Evolutionary conservation across 2,113 vertebrate genomes (phyloP), one percentile per base, ranked within the genome.

Genomic region (Vicugna pacos): DNA sequence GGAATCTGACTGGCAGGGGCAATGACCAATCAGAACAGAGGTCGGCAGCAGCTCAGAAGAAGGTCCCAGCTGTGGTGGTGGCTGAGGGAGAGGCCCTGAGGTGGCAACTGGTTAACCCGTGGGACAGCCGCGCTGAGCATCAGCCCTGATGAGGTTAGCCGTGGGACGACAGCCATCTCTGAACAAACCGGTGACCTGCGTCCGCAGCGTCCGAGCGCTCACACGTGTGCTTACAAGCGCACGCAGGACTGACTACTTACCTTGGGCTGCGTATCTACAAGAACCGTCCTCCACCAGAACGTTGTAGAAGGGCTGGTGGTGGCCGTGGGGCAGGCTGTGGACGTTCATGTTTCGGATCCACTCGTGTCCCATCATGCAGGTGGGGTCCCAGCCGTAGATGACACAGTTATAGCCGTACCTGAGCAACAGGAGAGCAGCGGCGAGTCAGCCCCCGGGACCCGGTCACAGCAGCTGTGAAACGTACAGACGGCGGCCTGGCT

Each of bases 331-430:
- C 91, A 99, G 98, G 98, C 99, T 99, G 97, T 99, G 99, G 89
- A 99, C 99, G 1, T 99, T 99, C 99, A 99, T 99, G 26, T 99
- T 99, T 54, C 99, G 99, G 97, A 99, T 99, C 99, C 99, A 99
- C 82, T 99, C 99, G 7, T 99, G 99, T 4, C 99, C 99, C 99
- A 99, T 99, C 98, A 99, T 99, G 98, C 99, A 99, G 97, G 99
- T 99, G 0, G 99, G 99, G 85, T 99, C 99, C 99, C 99, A 99
- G 81, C 99, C 99, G 0, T 99, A 99, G 93, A 99, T 99, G 52
- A 99, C 99, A 14, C 99, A 99, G 98, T 99, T 99, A 89, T 99
- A 99, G 85, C 99, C 99, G 0, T 99, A 99, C 91, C 99, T 99
- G 91, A 22, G 20, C 2, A 64, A 80, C 28, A 16, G 0, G 17